A percentile compares a stretch with the other conserved stretches of the same genome.
Conservation (phyloP, 2,888 invertebrate species). For the Drosophila incognita region DNA sequence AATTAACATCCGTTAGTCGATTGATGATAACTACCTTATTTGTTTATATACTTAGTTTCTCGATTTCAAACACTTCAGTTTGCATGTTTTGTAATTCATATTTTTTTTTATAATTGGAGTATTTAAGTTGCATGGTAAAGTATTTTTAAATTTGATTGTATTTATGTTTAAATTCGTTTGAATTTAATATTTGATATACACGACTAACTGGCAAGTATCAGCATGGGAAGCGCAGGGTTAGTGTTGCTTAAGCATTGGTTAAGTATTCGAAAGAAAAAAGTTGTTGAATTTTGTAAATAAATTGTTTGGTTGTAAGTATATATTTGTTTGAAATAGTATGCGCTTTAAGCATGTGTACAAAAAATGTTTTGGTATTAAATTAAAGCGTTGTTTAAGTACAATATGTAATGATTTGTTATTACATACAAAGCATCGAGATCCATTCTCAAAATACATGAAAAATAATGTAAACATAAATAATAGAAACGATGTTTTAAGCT, state of each 20-base stretch:
- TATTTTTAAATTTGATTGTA: conserved; percentile 68
- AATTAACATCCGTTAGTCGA: conserved; percentile 32
- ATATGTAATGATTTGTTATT: conserved; percentile 59
- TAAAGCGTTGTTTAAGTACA: conserved; percentile 60
- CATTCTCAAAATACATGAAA: conserved; percentile 73
- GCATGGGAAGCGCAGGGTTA: conserved; percentile 66
- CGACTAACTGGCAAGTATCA: conserved; percentile 61
- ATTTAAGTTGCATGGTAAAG: conserved; percentile 48
- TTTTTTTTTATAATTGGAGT: conserved; percentile 32
- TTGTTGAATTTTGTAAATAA: conserved; percentile 29
- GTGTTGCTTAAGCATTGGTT: conserved; percentile 42
- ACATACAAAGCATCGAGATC: conserved; percentile 65
- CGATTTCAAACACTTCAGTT: conserved; percentile 8
- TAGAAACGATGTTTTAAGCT: conserved; percentile 41
- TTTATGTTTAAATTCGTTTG: conserved; percentile 76
- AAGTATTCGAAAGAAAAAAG: conserved; percentile 26
- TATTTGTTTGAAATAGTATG: conserved; percentile 47
- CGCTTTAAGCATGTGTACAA: conserved; percentile 51
- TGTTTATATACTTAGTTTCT: conserved; percentile 10
- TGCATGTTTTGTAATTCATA: conserved; percentile 6
- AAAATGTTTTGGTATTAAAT: conserved; percentile 50
- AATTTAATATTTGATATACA: conserved; percentile 74
- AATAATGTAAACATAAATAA: conserved; percentile 65
- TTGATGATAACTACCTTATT: conserved; percentile 12
- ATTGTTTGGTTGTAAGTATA: conserved; percentile 18